Evolutionary conservation across 2,888 invertebrate species (phyloP).

Genomic region (Pocota personata): DNA sequence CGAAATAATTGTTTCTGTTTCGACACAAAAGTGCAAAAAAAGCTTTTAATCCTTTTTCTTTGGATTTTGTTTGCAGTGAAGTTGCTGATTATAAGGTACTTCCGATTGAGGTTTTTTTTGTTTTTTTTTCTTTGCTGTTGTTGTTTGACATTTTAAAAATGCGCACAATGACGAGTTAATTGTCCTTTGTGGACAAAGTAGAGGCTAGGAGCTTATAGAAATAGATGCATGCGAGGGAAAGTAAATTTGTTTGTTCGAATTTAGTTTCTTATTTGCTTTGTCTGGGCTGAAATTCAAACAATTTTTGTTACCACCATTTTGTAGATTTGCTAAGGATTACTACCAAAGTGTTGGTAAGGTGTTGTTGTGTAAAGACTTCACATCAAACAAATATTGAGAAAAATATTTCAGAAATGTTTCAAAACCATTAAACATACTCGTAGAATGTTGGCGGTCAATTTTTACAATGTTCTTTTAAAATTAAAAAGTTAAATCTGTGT

Average conservation of each 20-base stretch:
- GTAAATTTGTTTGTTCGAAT: no score
- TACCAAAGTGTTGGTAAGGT: no score
- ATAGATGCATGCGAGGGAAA: neutral
- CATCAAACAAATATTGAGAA: no score
- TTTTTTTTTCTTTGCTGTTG: constrained; percentile 10
- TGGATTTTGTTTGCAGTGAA: constrained; percentile 40
- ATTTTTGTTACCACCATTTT: no score
- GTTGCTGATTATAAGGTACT: constrained; percentile 70
- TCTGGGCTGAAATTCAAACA: neutral
- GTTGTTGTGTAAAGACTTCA: no score
- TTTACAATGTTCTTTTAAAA: no score
- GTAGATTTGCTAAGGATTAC: no score
- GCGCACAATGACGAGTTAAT: constrained; percentile 53
- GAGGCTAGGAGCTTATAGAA: neutral
- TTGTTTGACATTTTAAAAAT: constrained; percentile 44
- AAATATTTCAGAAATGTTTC: no score
- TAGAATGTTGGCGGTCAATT: no score
- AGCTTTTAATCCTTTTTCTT: constrained; percentile 37
- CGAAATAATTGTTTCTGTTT: constrained; percentile 72
- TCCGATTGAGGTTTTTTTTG: constrained; percentile 61
- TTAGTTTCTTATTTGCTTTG: neutral
- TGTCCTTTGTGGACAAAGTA: constrained; percentile 51
- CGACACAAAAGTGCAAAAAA: constrained; percentile 43
- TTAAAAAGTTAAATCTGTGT: no score
- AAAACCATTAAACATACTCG: no score